Evolutionary conservation across 1,140 invertebrate species (phyloP).

Genomic region (Achroia grisella): DNA sequence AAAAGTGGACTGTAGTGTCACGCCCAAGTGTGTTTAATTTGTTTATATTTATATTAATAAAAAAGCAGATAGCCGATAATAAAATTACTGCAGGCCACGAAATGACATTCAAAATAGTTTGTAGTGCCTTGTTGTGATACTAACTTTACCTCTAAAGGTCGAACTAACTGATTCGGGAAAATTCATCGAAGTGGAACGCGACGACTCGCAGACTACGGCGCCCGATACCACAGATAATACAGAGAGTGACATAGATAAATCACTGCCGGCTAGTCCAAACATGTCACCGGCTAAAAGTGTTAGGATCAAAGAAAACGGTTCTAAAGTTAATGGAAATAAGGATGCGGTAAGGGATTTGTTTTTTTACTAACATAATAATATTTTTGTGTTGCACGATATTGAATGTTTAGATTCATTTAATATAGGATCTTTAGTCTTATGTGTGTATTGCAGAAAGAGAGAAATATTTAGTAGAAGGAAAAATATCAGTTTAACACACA

Average conservation of each 20-base stretch:
- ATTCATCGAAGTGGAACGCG: constrained; percentile 70
- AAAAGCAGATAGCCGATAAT: no score
- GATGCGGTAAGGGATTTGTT: constrained; percentile 32
- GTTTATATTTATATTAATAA: no score
- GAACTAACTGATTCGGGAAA: constrained; percentile 72
- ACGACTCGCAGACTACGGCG: constrained; percentile 14
- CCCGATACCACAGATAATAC: constrained; percentile 18
- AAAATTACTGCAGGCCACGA: no score
- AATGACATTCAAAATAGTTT: constrained; percentile 3
- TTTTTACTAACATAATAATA: constrained; percentile 36
- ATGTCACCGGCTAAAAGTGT: constrained; percentile 58
- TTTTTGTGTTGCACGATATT: no score
- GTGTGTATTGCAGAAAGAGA: no score
- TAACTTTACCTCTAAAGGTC: constrained; percentile 51
- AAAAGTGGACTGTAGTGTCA: no score
- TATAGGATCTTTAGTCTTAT: no score
- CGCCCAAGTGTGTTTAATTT: no score
- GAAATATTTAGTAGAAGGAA: no score
- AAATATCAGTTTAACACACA: no score
- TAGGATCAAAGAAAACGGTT: constrained; percentile 63
- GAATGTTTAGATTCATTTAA: no score
- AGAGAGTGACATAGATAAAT: constrained; percentile 24
- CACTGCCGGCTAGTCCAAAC: constrained; percentile 30
- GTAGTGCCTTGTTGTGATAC: constrained; percentile 20
- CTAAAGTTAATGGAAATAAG: constrained; percentile 48